Base-by-base conservation (phyloP, 2,888 invertebrate genomes). In the Frankliniella intonsa region DNA sequence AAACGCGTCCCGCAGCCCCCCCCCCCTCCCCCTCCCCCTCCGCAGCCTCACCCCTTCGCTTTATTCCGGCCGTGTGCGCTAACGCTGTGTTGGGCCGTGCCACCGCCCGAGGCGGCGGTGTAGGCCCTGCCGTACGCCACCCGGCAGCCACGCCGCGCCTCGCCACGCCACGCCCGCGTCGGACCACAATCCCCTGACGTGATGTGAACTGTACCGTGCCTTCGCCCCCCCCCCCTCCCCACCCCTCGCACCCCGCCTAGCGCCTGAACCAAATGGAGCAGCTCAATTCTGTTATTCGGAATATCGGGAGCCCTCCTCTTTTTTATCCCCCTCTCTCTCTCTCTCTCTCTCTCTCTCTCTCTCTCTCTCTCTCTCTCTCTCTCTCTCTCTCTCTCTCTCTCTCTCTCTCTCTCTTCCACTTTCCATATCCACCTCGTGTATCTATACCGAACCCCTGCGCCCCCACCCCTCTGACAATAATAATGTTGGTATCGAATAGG, bases 201-300 rank as follows among this genome's bases (percentile, higher is more conserved):
- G 69, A 69, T 69, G 69, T 69, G 55, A 55, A 55, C 55, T 55
- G 55, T 55, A 55, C 55, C 55, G 55, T 14, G 55, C 55, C 55
- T 17, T 17, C n/a, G 11, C 55, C 55, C 14, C 55, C 55, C 17
- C 11, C 14, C 51, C 10, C 51, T 12, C 51, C 51, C 51, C 51
- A 51, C n/a, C 10, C 51, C 51, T 8, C 11, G 55, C 55, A 12
- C 55, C 55, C 55, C 55, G 55, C 55, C 19, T 5, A 5, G 3
- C 38, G 38, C 38, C 38, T 38, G 38, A 38, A 19, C 55, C 55
- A 14, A 55, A 55, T 55, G 55, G 55, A 19, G 55, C 55, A 19
- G 55, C 55, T 55, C 55, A 55, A 55, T 19, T 55, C 55, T 55
- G 55, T 55, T 55, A 55, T 55, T 55, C 55, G 17, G 55, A 55